These are phyloP conservation scores for Patella ulyssiponensis DNA, from an alignment of 2,888 invertebrate species.

Conservation along the genomic window DNA sequence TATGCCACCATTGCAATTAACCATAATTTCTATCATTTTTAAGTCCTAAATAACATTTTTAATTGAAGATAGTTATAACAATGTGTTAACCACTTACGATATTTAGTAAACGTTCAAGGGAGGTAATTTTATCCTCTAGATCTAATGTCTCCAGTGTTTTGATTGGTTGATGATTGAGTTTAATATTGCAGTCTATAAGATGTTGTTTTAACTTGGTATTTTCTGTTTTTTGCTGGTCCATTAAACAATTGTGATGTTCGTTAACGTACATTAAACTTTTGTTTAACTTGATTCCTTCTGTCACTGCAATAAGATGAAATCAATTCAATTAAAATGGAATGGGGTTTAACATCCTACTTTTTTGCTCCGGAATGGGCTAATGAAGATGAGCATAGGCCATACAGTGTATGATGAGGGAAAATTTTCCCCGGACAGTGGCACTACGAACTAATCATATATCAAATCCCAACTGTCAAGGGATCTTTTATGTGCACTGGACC, in stretches of 20 bases:
- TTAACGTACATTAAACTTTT: conserved; percentile 49
- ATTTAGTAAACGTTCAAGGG: not conserved
- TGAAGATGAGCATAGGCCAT: too few relatives aligned
- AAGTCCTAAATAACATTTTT: too few relatives aligned
- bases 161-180: conserved; percentile 15
- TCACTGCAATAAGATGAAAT: conserved; percentile 44
- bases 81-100: conserved; percentile 3
- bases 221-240: conserved; percentile 33
- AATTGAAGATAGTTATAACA: too few relatives aligned
- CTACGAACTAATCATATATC: too few relatives aligned
- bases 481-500: too few relatives aligned
- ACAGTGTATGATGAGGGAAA: too few relatives aligned
- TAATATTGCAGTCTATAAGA: conserved; percentile 22
- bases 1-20: too few relatives aligned
- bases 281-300: conserved; percentile 46
- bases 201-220: conserved; percentile 20
- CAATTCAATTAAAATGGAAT: not conserved
- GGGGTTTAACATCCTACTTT: too few relatives aligned
- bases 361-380: too few relatives aligned
- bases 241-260: conserved; percentile 54
- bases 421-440: too few relatives aligned
- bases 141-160: not conserved
- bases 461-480: too few relatives aligned
- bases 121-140: conserved; percentile 5
- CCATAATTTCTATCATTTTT: too few relatives aligned